These are phyloP conservation scores for Agrilus cyanescens DNA, from an alignment of 2,888 invertebrate species.

Conservation along the genomic window DNA sequence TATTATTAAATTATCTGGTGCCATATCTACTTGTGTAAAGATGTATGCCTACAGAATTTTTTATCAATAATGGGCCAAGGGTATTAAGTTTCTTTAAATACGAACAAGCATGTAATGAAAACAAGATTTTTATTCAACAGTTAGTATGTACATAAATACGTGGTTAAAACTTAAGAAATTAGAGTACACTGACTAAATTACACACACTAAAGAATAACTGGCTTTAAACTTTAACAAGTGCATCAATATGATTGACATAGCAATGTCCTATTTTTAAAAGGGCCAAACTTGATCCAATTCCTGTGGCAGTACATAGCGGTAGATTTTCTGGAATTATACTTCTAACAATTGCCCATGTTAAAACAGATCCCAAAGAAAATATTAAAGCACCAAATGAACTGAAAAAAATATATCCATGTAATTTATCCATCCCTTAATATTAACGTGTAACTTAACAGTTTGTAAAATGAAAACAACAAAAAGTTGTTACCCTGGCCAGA, in stretches of 20 bases:
- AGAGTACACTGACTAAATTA: not conserved
- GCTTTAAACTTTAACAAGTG: constrained; percentile 17
- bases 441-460: no score
- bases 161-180: not conserved
- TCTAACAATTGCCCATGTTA: constrained; percentile 78
- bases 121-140: no score
- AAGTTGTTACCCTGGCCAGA: no score
- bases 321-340: constrained; percentile 63
- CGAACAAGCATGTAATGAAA: no score
- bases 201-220: not conserved
- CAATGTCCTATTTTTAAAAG: constrained; percentile 37
- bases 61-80: no score
- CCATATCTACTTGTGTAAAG: no score
- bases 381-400: constrained; percentile 60
- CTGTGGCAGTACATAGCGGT: constrained; percentile 52
- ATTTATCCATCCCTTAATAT: no score
- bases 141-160: not conserved
- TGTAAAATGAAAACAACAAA: no score
- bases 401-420: no score
- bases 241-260: constrained; percentile 31
- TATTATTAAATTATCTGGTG: no score
- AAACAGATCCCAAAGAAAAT: constrained; percentile 81
- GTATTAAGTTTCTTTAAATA: no score
- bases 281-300: constrained; percentile 56
- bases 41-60: no score